Evolutionary conservation across 2,113 vertebrate genomes (phyloP).

Genomic region (Carollia perspicillata): DNA sequence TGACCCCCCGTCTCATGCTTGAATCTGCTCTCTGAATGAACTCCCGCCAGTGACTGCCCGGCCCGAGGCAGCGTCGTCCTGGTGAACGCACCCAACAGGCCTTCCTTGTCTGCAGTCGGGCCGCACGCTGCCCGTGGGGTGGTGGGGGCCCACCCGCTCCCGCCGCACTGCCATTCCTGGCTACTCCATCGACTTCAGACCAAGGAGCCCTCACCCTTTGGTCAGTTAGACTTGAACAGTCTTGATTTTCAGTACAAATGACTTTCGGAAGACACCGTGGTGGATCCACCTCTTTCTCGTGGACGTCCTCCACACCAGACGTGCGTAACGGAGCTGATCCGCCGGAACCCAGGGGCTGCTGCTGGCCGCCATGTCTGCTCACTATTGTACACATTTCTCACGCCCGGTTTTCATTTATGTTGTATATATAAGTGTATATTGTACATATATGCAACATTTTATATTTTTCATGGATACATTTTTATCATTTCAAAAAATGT

Average conservation of each 20-base stretch:
- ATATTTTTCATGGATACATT: constrained; percentile 80
- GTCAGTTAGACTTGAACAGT: constrained; percentile 10
- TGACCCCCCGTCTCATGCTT: background rate
- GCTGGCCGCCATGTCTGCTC: background rate
- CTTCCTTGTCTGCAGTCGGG: no score
- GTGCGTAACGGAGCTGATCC: background rate
- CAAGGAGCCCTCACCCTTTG: background rate
- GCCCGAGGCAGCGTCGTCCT: background rate
- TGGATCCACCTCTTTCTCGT: background rate
- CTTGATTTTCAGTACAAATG: constrained; percentile 2
- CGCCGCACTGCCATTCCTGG: accelerated
- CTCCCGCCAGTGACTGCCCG: background rate
- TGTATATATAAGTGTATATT: constrained; percentile 76
- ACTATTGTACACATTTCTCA: constrained; percentile 83
- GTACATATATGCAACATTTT: constrained; percentile 78
- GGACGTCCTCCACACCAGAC: background rate
- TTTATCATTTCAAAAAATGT: constrained; percentile 87
- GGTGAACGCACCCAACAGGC: no score
- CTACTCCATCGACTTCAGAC: background rate
- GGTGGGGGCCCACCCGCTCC: no score
- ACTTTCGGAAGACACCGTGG: background rate
- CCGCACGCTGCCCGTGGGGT: accelerated
- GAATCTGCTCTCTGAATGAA: background rate
- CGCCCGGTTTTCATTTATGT: constrained; percentile 75
- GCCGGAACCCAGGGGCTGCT: background rate